phyloP scores from a whole-genome alignment of 2,888 invertebrate species.

The Eueremaeus valkanovi region DNA sequence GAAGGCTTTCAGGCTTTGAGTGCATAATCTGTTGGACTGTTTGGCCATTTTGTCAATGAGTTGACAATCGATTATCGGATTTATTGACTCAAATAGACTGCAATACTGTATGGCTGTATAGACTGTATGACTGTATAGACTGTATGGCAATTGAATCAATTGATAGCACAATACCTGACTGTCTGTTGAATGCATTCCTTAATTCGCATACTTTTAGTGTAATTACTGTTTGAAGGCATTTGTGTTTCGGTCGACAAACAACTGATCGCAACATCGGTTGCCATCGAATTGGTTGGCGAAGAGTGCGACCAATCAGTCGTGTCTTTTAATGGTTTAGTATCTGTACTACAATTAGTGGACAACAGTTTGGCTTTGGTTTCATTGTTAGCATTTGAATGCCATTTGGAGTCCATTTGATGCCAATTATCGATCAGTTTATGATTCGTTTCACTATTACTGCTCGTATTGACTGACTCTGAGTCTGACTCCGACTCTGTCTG shows the following conservation, averaged over 20 bases:
- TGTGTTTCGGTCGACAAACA: slow-evolving; percentile 3
- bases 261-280: neutral
- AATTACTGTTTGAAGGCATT: neutral
- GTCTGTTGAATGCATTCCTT: slow-evolving; percentile 43
- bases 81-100: too few species aligned
- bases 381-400: neutral
- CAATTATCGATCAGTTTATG: slow-evolving; percentile 13
- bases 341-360: neutral
- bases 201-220: slow-evolving; percentile 41
- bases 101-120: too few species aligned
- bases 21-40: neutral
- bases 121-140: too few species aligned
- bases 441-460: neutral
- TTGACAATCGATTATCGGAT: slow-evolving; percentile 1
- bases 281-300: neutral
- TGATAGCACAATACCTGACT: slow-evolving; percentile 41
- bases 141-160: neutral
- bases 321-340: too few species aligned
- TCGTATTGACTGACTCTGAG: too few species aligned
- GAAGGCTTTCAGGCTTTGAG: neutral
- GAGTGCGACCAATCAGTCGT: too few species aligned
- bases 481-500: neutral
- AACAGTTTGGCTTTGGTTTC: neutral
- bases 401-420: neutral
- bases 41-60: slow-evolving; percentile 1